phyloP scores from a whole-genome alignment of 1,140 invertebrate genomes.

The Reticulitermes speratus region DNA sequence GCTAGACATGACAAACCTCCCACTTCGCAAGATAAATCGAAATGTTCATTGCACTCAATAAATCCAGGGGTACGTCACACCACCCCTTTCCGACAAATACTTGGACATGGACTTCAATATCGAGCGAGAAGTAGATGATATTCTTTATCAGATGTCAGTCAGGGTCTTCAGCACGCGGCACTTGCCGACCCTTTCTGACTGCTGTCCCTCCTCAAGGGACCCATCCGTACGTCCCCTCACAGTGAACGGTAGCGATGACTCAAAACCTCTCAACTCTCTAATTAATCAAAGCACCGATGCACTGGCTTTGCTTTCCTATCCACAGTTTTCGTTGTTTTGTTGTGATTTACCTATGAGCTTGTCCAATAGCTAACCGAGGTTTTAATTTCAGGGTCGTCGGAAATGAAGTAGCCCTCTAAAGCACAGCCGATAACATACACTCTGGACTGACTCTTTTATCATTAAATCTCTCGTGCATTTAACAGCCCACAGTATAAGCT shows the following conservation, averaged over 20 bases:
- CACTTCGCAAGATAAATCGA: neutral
- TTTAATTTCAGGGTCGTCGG: too few species aligned
- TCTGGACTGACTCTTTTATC: too few species aligned
- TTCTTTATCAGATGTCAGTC: neutral
- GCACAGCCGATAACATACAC: too few species aligned
- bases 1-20: neutral
- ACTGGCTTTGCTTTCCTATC: neutral
- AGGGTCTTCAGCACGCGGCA: neutral
- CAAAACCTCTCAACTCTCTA: neutral
- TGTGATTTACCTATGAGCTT: neutral
- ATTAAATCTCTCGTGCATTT: too few species aligned
- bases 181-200: too few species aligned
- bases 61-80: neutral
- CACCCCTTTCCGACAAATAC: neutral
- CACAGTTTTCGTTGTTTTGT: neutral
- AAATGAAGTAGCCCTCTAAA: too few species aligned
- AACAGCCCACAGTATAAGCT: too few species aligned
- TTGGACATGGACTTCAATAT: neutral
- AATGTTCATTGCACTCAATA: neutral
- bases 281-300: neutral
- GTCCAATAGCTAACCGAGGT: neutral
- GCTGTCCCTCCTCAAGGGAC: neutral
- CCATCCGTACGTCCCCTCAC: neutral
- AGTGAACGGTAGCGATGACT: neutral
- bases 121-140: too few species aligned